Evolutionary conservation across 2,888 invertebrate genomes (phyloP), one percentile per base, ranked within the genome.

Genomic region (Amiota mariae): DNA sequence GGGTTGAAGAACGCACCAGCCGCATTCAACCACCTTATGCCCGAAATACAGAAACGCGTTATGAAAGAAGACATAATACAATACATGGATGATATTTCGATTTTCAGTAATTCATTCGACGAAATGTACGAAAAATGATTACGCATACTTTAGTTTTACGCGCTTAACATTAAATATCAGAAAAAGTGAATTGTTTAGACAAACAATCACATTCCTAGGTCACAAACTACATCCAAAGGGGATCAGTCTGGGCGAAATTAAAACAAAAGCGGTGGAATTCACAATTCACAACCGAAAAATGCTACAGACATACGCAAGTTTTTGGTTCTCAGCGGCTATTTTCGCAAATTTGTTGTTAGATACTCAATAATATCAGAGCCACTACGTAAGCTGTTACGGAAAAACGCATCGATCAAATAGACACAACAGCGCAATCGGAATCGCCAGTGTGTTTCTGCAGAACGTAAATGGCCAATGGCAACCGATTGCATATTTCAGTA

Each of bases 291-390:
- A 0, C 74, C 77, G 11, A 70, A 54, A 10, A 78, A 70, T 15
- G 61, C 72, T 10, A 76, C 70, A 0, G 77, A 77, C 10, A 71
- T 77, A 1, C 74, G 75, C 20, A 64, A 73, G 54, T 77, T 77
- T 73, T 57, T 80, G 15, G 57, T 1, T 15, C 57, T 57, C 2
- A 57, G 57, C 15, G 57, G 18, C n/a, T 57, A 11, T 59, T 80
- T 77, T 48, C 71, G 77, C 49, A 80, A 78, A 61, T 76, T 75
- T 12, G 75, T n/a, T n/a, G n/a, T n/a, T n/a, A n/a, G n/a, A n/a
- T n/a, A n/a, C n/a, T n/a, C n/a, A n/a, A n/a, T 72, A 1, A 74
- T 77, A 8, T 64, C 75, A 1, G 24, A 72, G 9, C 77, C 76
- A n/a, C 36, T 68, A n/a, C 64, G 64, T 12, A 64, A 9, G 47